phyloP scores from a whole-genome alignment of 2,113 vertebrate genomes.

The Sula dactylatra region DNA sequence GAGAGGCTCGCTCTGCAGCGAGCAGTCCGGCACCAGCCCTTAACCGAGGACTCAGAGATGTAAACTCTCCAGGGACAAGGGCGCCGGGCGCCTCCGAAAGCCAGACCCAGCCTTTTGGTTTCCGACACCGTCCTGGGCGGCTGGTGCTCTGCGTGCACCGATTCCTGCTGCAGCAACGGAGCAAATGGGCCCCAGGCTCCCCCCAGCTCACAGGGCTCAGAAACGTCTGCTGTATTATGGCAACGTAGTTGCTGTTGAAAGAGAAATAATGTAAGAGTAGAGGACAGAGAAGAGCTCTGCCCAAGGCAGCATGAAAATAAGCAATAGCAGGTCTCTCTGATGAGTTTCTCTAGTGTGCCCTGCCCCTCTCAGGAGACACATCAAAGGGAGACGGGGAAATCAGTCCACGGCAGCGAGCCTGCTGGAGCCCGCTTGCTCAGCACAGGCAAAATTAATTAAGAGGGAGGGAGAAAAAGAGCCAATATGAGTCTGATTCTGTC shows the following conservation, averaged over 20 bases:
- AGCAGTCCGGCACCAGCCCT: neutral
- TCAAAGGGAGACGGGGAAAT: constrained; percentile 47
- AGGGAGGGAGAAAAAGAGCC: neutral
- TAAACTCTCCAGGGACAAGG: fast-evolving
- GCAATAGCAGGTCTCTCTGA: neutral
- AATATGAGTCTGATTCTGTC: neutral
- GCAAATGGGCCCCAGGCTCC: neutral
- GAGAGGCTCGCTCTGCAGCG: neutral
- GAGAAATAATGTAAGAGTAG: neutral
- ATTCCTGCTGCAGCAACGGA: neutral
- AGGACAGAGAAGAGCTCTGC: constrained; percentile 23
- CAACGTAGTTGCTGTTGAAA: neutral
- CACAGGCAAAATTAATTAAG: constrained; percentile 51
- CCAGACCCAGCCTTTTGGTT: neutral
- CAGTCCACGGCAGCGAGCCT: neutral
- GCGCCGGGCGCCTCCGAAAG: fast-evolving
- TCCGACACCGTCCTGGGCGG: fast-evolving
- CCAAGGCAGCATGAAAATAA: constrained; percentile 23
- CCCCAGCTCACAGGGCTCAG: neutral
- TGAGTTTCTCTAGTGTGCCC: neutral
- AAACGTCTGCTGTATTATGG: neutral
- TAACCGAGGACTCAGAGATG: fast-evolving
- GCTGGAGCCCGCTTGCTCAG: constrained; percentile 55
- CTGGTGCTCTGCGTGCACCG: fast-evolving
- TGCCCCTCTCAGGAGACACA: constrained; percentile 38